Evolutionary conservation across 1,140 invertebrate species (phyloP), one percentile per base, ranked within the genome.

Genomic region (Mercenaria mercenaria): DNA sequence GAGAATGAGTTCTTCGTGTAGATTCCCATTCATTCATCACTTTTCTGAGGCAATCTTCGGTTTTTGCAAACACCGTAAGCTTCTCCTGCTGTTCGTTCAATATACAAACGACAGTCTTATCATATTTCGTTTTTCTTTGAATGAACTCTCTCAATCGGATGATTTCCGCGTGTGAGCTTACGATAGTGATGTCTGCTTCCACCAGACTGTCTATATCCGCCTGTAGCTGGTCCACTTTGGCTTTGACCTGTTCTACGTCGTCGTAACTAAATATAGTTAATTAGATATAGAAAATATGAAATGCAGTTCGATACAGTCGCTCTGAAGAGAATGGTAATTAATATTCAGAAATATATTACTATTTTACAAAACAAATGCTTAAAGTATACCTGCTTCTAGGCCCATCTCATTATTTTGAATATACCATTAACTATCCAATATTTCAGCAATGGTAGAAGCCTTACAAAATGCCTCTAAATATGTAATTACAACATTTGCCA

Each of bases 201-300:
- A 81, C 8, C 6, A 88, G 47, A 34, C 39, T 47, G 47, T 88
- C 76, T 20, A 88, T 47, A 26, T 88, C 76, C 11, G n/a, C 1
- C 47, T 80, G 59, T 3, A 88, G 77, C 64, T 50, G 47, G 13
- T 88, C 61, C 18, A 88, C 77, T 52, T 61, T 69, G 11, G 56
- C 18, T 69, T 56, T 80, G 0, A 88, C 76, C 32, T 80, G n/a
- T 23, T 69, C 86, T 4, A 81, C 52, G 29, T 81, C 52, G 37
- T 88, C 86, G 50, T 88, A 88, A 47, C 86, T 88, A 47, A 0
- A 87, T 8, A 34, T 18, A 72, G n/a, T n/a, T n/a, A n/a, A n/a
- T n/a, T n/a, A 15, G 59, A 50, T n/a, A 50, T 20, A 50, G 47
- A 50, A 50, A 10, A 50, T 50, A n/a, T n/a, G n/a, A n/a, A n/a